Conservation (phyloP, 1,140 invertebrate genomes). For the Oryzaephilus surinamensis region DNA sequence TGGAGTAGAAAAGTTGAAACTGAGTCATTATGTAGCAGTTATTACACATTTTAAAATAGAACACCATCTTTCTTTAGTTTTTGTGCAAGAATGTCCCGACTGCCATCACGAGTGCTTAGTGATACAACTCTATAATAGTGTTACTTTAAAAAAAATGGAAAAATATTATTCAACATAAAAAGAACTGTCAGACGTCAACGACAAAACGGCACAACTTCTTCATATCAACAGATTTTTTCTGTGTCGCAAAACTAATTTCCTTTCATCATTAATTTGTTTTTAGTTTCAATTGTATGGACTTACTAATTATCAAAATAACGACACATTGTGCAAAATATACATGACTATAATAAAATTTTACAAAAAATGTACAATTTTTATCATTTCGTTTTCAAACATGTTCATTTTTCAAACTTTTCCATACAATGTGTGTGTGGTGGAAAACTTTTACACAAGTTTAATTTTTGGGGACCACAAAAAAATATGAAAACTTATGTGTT, state of each 20-base stretch:
- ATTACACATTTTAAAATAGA: constrained; percentile 19
- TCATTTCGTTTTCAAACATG: too few species aligned
- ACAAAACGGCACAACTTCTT: constrained; percentile 29
- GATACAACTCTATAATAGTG: constrained; percentile 23
- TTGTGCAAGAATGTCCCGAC: constrained; percentile 27
- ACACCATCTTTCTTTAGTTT: constrained; percentile 28
- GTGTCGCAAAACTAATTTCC: constrained; percentile 16
- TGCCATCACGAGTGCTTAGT: constrained; percentile 32
- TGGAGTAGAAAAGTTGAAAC: constrained; percentile 8
- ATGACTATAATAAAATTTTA: too few species aligned
- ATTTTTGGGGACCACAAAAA: too few species aligned
- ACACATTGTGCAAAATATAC: too few species aligned
- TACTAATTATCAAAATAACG: too few species aligned
- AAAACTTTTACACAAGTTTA: too few species aligned
- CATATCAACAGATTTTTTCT: constrained; percentile 28
- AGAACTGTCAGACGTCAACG: constrained; percentile 25
- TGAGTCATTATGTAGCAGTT: constrained; percentile 18
- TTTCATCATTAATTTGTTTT: constrained; percentile 6
- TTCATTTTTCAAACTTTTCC: too few species aligned
- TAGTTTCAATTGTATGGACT: too few species aligned
- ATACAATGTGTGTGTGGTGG: too few species aligned
- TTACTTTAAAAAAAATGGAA: constrained; percentile 21
- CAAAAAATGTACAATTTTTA: too few species aligned
- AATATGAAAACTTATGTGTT: too few species aligned
- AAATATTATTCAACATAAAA: too few species aligned